Evolutionary conservation across 2,113 vertebrate species (phyloP).

Genomic region (Carettochelys insculpta): DNA sequence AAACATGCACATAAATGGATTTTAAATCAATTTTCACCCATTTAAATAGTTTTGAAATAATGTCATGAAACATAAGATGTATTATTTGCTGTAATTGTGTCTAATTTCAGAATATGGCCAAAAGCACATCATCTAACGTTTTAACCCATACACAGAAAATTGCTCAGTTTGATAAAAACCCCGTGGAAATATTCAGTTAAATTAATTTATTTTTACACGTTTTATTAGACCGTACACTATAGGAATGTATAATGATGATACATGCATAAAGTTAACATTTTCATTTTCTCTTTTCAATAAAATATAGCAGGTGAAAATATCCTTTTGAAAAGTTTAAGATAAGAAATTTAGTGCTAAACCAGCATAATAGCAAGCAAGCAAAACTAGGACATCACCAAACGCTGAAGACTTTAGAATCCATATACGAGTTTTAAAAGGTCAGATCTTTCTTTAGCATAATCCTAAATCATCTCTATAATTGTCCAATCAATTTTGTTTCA

Average conservation of each 20-base stretch:
- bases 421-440: background rate
- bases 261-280: slow-evolving; percentile 11
- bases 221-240: background rate
- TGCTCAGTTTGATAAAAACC: slow-evolving; percentile 5
- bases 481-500: too few relatives aligned
- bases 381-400: background rate
- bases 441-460: background rate
- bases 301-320: background rate
- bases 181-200: slow-evolving; percentile 7
- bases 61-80: background rate
- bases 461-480: background rate
- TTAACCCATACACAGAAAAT: slow-evolving; percentile 25
- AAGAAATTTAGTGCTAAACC: background rate
- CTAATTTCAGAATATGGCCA: background rate
- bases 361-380: background rate
- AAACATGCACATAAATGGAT: background rate
- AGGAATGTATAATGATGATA: background rate
- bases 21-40: background rate
- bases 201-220: slow-evolving; percentile 42
- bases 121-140: slow-evolving; percentile 22
- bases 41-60: background rate
- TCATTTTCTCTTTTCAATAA: slow-evolving; percentile 23
- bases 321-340: background rate
- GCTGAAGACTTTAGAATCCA: background rate
- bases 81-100: slow-evolving; percentile 12